Percentiles rank a stretch among this genome's conserved stretches.
Evolutionary conservation across 2,113 vertebrate genomes (phyloP).

Genomic region (Prochilodus magdalenae): DNA sequence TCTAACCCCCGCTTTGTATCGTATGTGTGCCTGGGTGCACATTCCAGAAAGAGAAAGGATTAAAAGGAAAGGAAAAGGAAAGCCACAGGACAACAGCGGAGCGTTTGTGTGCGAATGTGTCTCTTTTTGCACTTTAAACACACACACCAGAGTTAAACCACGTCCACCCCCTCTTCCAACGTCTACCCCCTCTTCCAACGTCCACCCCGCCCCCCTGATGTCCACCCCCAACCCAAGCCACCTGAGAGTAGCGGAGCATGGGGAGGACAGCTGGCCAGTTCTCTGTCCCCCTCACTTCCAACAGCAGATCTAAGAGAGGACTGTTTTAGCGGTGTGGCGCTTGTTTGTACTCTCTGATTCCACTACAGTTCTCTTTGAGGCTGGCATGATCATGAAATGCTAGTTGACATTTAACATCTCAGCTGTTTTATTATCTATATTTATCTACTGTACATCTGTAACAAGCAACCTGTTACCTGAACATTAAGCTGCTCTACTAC

Average conservation of each 20-base stretch:
- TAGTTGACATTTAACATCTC: too few relatives aligned
- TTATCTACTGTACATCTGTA: too few relatives aligned
- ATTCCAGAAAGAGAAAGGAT: constrained; percentile 37
- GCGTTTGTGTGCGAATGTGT: constrained; percentile 13
- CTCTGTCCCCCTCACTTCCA: constrained; percentile 13
- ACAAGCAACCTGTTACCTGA: too few relatives aligned
- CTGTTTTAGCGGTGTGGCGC: not conserved
- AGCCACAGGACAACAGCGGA: not conserved
- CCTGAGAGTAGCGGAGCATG: constrained; percentile 17
- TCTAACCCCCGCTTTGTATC: not conserved
- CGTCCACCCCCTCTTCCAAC: not conserved
- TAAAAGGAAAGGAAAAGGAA: not conserved
- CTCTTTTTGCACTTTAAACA: not conserved
- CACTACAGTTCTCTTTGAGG: not conserved
- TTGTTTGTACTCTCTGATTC: not conserved
- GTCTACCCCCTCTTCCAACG: too few relatives aligned
- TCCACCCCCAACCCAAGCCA: not conserved
- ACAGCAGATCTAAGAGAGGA: not conserved
- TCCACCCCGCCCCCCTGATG: too few relatives aligned
- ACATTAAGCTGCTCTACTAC: too few relatives aligned
- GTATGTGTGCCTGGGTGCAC: constrained; percentile 8
- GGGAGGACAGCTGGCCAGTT: constrained; percentile 22
- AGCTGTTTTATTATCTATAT: too few relatives aligned
- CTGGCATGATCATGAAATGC: too few relatives aligned
- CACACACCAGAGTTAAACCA: not conserved